Evolutionary conservation across 1,140 invertebrate species (phyloP).

Genomic region (Chironomus striatipennis): DNA sequence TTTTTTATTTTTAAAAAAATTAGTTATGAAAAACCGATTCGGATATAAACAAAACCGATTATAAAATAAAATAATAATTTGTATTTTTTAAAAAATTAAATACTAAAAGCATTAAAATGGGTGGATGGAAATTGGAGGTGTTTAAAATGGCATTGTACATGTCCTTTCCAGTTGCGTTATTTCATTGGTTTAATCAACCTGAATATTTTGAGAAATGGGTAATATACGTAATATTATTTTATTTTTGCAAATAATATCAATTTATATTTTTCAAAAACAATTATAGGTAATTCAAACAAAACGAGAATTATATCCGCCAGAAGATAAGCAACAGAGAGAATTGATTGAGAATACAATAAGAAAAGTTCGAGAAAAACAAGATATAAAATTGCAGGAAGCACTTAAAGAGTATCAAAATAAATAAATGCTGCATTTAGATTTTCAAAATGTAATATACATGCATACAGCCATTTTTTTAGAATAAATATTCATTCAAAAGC

Average conservation of each 20-base stretch:
- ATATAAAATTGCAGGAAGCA: constrained; percentile 38
- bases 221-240: not conserved
- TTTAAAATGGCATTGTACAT: constrained; percentile 76
- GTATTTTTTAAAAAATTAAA: too few species aligned
- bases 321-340: constrained; percentile 47
- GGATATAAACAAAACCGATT: too few species aligned
- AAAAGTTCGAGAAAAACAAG: constrained; percentile 47
- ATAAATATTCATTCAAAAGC: too few species aligned
- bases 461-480: too few species aligned
- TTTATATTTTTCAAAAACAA: too few species aligned
- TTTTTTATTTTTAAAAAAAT: too few species aligned
- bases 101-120: constrained; percentile 49
- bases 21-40: too few species aligned
- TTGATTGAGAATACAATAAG: constrained; percentile 49
- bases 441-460: not conserved
- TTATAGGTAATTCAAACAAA: constrained; percentile 48
- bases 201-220: constrained; percentile 73
- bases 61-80: too few species aligned
- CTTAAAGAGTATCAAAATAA: constrained; percentile 38
- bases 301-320: constrained; percentile 58
- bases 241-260: not conserved
- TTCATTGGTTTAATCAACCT: constrained; percentile 80
- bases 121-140: constrained; percentile 70
- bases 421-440: not conserved
- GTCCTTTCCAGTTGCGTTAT: constrained; percentile 70